These are phyloP conservation scores for Noctuana brunneofusca DNA, from an alignment of 2,888 invertebrate species.

Conservation along the genomic window DNA sequence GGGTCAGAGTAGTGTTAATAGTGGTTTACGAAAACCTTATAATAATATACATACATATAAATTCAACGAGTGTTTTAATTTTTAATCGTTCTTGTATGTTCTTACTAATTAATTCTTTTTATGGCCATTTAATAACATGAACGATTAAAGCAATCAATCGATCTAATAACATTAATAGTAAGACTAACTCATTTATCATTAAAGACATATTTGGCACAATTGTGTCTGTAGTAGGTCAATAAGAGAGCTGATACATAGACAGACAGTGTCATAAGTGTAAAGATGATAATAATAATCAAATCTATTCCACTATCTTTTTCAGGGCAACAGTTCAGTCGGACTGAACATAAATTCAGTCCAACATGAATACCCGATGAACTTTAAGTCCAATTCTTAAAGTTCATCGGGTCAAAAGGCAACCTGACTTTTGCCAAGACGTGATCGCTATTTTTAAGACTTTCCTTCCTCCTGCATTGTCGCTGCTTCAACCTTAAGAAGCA, in stretches of 20 bases:
- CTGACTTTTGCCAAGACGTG: too few species aligned
- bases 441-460: too few species aligned
- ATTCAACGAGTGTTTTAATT: too few species aligned
- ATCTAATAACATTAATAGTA: constrained; percentile 4
- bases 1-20: too few species aligned
- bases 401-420: too few species aligned
- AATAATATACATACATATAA: too few species aligned
- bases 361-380: too few species aligned
- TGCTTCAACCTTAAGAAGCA: neutral
- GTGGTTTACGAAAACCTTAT: too few species aligned
- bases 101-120: neutral
- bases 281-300: too few species aligned
- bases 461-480: neutral
- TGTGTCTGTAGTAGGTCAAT: neutral
- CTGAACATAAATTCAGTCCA: too few species aligned
- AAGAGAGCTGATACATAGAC: neutral
- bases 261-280: neutral
- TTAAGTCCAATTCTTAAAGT: too few species aligned
- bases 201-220: neutral
- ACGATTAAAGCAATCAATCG: constrained; percentile 7
- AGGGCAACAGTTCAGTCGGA: neutral
- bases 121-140: constrained; percentile 7
- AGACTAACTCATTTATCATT: constrained; percentile 9
- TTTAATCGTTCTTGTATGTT: neutral
- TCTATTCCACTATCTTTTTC: neutral